phyloP scores from a whole-genome alignment of 2,888 invertebrate species.

The Molanna angustata region DNA sequence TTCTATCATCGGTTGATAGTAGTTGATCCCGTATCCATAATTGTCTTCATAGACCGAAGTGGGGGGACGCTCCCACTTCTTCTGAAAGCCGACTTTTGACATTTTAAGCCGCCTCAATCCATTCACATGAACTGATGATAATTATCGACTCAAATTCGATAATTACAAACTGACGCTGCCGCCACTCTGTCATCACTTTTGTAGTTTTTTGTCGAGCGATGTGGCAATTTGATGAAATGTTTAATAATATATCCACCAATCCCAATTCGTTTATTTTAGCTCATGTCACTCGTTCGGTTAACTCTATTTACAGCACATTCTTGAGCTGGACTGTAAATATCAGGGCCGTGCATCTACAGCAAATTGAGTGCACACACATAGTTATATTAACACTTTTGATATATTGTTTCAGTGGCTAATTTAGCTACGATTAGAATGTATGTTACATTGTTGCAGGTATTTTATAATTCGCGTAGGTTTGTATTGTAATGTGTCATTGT shows the following conservation, averaged over 20 bases:
- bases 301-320: constrained; percentile 28
- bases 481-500: too few species aligned
- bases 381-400: too few species aligned
- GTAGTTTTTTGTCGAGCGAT: constrained; percentile 44
- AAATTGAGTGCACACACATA: too few species aligned
- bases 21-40: constrained; percentile 80
- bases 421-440: too few species aligned
- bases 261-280: constrained; percentile 14
- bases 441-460: too few species aligned
- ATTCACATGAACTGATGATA: neutral
- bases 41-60: constrained; percentile 76
- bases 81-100: constrained; percentile 30
- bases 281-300: constrained; percentile 13
- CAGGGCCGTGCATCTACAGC: too few species aligned
- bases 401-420: too few species aligned
- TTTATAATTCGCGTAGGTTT: too few species aligned
- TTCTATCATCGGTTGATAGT: constrained; percentile 85
- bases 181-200: constrained; percentile 43
- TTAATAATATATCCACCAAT: constrained; percentile 10
- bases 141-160: neutral
- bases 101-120: constrained; percentile 1
- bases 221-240: constrained; percentile 45
- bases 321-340: constrained; percentile 21
- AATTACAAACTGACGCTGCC: neutral
- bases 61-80: constrained; percentile 57